These are phyloP conservation scores for Glossophaga mutica DNA, from an alignment of 2,797 vertebrate species.

Conservation along the genomic window DNA sequence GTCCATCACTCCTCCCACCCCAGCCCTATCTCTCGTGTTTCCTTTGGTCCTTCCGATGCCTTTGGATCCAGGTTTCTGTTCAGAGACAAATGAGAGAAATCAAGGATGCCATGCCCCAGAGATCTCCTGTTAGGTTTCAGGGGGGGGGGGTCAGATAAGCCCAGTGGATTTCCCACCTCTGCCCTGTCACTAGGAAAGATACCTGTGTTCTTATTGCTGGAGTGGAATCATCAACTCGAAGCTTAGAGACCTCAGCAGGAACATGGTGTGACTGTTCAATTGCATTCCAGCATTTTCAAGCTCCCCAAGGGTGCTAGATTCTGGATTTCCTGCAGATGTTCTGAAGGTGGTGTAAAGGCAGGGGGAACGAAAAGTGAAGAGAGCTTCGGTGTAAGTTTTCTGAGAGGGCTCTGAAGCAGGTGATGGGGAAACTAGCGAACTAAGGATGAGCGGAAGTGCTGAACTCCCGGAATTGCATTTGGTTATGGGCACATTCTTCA, in stretches of 20 bases:
- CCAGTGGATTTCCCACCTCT: neutral
- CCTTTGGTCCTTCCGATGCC: neutral
- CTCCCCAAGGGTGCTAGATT: neutral
- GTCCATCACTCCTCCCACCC: neutral
- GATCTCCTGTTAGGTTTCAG: neutral
- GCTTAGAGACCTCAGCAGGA: conserved; percentile 10
- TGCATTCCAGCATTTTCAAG: neutral
- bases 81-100: neutral
- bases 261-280: neutral
- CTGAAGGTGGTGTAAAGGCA: neutral
- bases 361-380: neutral
- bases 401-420: neutral
- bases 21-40: neutral
- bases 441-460: neutral
- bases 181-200: neutral
- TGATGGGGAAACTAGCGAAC: neutral
- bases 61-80: neutral
- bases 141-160: neutral
- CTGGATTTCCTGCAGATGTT: conserved; percentile 7
- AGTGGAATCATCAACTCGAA: neutral
- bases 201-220: neutral
- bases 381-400: neutral
- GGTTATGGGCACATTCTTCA: neutral
- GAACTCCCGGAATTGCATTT: neutral
- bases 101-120: neutral